Percentiles rank a stretch among this genome's conserved stretches.
phyloP scores from a whole-genome alignment of 2,113 vertebrate species.

The Boleophthalmus pectinirostris region DNA sequence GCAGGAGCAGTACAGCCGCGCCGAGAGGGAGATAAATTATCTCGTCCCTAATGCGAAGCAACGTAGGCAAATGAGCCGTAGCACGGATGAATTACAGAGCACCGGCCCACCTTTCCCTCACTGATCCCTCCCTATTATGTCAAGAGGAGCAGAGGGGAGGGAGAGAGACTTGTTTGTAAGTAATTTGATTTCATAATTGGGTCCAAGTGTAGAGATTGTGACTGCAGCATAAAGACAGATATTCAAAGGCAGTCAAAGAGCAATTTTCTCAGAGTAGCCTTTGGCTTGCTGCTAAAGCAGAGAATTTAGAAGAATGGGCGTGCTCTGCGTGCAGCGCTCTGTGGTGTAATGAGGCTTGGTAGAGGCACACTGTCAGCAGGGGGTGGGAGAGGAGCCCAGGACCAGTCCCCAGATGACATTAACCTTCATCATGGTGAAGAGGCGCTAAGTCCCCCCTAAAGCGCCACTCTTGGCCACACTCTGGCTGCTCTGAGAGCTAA shows the following conservation, averaged over 20 bases:
- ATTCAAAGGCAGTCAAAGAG: constrained; percentile 24
- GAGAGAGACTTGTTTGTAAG: constrained; percentile 18
- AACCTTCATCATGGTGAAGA: constrained; percentile 77
- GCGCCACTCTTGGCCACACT: constrained; percentile 67
- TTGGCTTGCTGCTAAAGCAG: constrained; percentile 43
- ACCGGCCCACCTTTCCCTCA: constrained; percentile 67
- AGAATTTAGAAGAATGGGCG: constrained; percentile 52
- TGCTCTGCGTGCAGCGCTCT: constrained; percentile 53
- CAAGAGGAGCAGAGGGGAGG: constrained; percentile 52
- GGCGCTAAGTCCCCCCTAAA: constrained; percentile 67
- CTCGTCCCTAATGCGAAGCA: constrained; percentile 79
- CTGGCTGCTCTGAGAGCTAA: constrained; percentile 72
- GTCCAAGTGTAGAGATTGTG: constrained; percentile 5
- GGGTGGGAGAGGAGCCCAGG: constrained; percentile 49
- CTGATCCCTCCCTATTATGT: constrained; percentile 77
- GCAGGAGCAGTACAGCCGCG: constrained; percentile 67
- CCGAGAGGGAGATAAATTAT: constrained; percentile 81
- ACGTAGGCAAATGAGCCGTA: constrained; percentile 83
- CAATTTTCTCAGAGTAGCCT: constrained; percentile 35
- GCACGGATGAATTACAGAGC: constrained; percentile 81
- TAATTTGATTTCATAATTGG: constrained; percentile 18
- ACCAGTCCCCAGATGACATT: constrained; percentile 74
- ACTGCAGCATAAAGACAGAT: constrained; percentile 19
- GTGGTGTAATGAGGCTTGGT: constrained; percentile 63
- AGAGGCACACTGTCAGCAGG: constrained; percentile 53